A percentile compares a stretch with the other conserved stretches of the same genome.
phyloP scores from a whole-genome alignment of 2,797 vertebrate species.

The Oceanodroma leucorhoa region DNA sequence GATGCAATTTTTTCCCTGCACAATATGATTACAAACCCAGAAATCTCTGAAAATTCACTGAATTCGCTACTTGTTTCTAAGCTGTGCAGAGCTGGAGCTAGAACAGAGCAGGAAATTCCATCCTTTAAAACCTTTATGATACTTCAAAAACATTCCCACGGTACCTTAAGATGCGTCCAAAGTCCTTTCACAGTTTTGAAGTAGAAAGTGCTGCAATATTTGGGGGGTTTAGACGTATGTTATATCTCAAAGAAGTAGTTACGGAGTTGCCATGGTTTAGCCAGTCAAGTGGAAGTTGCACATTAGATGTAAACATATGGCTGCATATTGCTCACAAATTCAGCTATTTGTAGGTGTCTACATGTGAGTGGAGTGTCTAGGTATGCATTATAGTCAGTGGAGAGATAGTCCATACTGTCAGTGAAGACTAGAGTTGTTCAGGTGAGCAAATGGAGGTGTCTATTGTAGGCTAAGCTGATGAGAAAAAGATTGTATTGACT shows the following conservation, averaged over 20 bases:
- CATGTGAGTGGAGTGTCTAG: background rate
- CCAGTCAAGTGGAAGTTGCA: background rate
- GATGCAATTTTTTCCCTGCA: background rate
- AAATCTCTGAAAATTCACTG: background rate
- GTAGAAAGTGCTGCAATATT: background rate
- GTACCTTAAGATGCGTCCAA: background rate
- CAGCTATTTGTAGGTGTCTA: background rate
- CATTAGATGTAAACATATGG: background rate
- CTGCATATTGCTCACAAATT: background rate
- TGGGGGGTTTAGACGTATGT: rapidly evolving
- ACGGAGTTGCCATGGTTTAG: background rate
- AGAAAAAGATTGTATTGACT: background rate
- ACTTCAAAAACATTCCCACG: background rate
- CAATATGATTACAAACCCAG: background rate
- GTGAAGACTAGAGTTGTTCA: background rate
- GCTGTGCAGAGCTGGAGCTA: background rate
- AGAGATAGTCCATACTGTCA: background rate
- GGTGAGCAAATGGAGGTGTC: background rate
- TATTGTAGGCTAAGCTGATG: background rate
- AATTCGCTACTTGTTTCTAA: background rate
- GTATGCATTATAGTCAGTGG: background rate
- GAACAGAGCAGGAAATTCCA: background rate
- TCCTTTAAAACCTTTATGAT: background rate
- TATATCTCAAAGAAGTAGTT: background rate
- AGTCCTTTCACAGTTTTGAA: background rate